Conservation (phyloP, 2,113 vertebrate species). For the Ancistrus triradiatus region DNA sequence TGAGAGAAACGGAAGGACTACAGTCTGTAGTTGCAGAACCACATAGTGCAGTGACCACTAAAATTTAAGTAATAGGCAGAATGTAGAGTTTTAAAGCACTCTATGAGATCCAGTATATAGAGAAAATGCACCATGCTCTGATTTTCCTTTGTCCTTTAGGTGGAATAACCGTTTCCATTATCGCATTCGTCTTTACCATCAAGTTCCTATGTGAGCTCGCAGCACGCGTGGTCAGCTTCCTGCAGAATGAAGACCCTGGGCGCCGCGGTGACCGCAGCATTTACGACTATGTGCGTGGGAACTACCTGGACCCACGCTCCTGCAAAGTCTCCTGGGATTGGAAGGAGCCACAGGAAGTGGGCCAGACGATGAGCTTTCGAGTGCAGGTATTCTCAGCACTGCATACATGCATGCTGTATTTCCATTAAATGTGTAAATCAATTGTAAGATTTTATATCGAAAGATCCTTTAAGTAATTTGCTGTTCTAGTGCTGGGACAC, state of each 20-base stretch:
- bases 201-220: slow-evolving; percentile 98
- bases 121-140: not conserved
- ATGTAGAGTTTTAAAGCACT: no score
- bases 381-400: slow-evolving; percentile 74
- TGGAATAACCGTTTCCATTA: slow-evolving; percentile 97
- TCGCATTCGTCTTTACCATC: slow-evolving; percentile 97
- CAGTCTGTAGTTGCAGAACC: no score
- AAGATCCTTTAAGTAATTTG: no score
- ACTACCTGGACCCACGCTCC: slow-evolving; percentile 95
- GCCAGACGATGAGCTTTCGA: slow-evolving; percentile 96
- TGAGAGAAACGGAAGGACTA: no score
- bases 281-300: slow-evolving; percentile 97
- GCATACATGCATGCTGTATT: not conserved
- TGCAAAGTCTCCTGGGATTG: slow-evolving; percentile 98
- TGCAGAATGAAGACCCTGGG: slow-evolving; percentile 95
- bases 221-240: slow-evolving; percentile 95
- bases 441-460: no score
- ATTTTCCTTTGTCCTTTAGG: slow-evolving; percentile 62
- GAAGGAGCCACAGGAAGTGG: slow-evolving; percentile 98
- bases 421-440: not conserved
- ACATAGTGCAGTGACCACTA: no score
- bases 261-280: slow-evolving; percentile 92
- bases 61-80: no score
- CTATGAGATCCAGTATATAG: no score
- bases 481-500: no score